phyloP scores from a whole-genome alignment of 1,140 invertebrate species.

The Metaphire vulgaris region DNA sequence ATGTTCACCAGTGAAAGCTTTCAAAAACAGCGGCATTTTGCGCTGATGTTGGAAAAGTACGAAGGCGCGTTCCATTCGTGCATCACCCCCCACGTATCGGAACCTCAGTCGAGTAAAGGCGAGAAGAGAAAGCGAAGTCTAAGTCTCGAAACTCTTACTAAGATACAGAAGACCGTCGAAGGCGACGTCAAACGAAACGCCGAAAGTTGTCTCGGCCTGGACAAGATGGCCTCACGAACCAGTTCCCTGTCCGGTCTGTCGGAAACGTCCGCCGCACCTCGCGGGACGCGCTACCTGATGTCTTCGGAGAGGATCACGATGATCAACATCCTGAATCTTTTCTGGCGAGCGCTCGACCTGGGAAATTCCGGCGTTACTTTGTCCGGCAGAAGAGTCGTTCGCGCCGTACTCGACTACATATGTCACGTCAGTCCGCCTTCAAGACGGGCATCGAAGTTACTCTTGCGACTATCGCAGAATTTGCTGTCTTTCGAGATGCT shows the following conservation, averaged over 20 bases:
- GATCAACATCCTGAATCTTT: background rate
- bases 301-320: background rate
- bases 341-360: background rate
- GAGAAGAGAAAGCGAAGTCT: background rate
- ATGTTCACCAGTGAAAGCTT: background rate
- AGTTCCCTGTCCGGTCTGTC: background rate
- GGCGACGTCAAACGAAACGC: background rate
- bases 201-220: background rate
- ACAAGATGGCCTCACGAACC: background rate
- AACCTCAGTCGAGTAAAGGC: background rate
- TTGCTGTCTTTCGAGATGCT: background rate
- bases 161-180: background rate
- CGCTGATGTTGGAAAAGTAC: background rate
- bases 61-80: background rate
- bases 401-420: background rate
- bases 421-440: background rate
- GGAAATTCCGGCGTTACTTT: background rate
- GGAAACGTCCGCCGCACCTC: too few species aligned
- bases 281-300: background rate
- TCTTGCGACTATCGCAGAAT: background rate
- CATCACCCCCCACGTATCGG: background rate
- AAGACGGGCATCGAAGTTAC: background rate
- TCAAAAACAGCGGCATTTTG: background rate
- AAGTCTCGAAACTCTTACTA: background rate
- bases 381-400: background rate